Base-by-base conservation (phyloP, 64 coral and sea anemone species). In the Dendrophyllia cribrosa region DNA sequence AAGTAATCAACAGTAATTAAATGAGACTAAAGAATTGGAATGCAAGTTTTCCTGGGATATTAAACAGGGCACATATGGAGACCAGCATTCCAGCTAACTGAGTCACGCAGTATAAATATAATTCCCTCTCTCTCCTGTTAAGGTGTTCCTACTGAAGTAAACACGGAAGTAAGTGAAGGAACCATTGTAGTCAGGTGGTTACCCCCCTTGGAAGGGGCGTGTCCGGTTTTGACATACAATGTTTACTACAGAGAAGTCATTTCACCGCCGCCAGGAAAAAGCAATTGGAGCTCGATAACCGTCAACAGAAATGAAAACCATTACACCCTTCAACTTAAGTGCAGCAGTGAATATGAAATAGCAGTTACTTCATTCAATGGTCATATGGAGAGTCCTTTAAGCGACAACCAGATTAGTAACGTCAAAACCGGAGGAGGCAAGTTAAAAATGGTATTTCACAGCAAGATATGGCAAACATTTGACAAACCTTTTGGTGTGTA, bases 231-330 rank as follows among this genome's bases (percentile, higher is more conserved):
- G 2, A 56, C n/a, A 1, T 77, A 77, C 51, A 77, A 17, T 4
- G 22, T 77, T 20, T n/a, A 77, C 51, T 77, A 55, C 75, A 77
- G 75, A 58, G n/a, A 56, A 23, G 51, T 77, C 8, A 51, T 48
- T 16, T 75, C 72, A 75, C 51, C 51, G 11, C 15, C 9, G 1
- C 9, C 17, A 10, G 20, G 21, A 72, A 11, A 77, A 23, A 56
- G 75, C 51, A 58, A 21, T 3, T 55, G 75, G 75, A 3, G 9
- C 49, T 77, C 51, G 2, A 11, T 77, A 7, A 55, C 7, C 7
- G 20, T 77, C 48, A 23, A 56, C 51, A 16, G 75, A 52, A 58
- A 23, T 55, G 20, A 0, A 10, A 77, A 45, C 20, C 48, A 50
- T 26, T 77, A 20, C 9, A 77, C 75, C 3, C 50, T 77, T 77